Percentiles rank a stretch among this genome's conserved stretches.
Evolutionary conservation across 2,113 vertebrate genomes (phyloP).

Genomic region (Setophaga petechia): DNA sequence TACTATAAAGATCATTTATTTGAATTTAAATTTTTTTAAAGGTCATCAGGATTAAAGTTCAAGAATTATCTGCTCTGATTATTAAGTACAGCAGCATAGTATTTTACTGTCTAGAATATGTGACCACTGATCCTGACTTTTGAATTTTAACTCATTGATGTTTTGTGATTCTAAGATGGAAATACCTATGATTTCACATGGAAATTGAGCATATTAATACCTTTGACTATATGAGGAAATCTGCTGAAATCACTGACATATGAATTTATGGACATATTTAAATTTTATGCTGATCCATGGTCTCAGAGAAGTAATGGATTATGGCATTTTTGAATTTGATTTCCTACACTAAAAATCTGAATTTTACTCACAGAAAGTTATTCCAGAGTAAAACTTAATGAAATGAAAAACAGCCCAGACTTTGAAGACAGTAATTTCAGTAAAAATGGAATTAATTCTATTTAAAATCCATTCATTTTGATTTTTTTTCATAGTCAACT

Average conservation of each 20-base stretch:
- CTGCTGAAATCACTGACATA: not conserved
- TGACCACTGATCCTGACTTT: not conserved
- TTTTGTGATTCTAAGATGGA: not conserved
- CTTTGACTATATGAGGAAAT: not conserved
- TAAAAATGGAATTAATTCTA: not conserved
- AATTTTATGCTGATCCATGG: not conserved
- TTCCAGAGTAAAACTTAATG: not conserved
- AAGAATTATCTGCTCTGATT: not conserved
- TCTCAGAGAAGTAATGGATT: not conserved
- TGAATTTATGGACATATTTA: not conserved
- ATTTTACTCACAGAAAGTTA: not conserved
- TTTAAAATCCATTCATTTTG: not conserved
- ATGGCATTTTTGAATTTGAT: not conserved
- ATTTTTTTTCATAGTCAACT: not conserved
- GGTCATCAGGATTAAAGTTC: not conserved
- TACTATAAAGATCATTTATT: not conserved
- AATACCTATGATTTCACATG: not conserved
- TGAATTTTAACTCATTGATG: not conserved
- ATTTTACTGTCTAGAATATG: not conserved
- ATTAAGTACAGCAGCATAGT: not conserved
- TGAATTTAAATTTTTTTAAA: not conserved
- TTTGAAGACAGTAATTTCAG: not conserved
- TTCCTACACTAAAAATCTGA: not conserved
- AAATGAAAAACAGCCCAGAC: not conserved
- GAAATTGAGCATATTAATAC: not conserved